Conservation (phyloP, 2,888 invertebrate species). For the Trichacis sp. region DNA sequence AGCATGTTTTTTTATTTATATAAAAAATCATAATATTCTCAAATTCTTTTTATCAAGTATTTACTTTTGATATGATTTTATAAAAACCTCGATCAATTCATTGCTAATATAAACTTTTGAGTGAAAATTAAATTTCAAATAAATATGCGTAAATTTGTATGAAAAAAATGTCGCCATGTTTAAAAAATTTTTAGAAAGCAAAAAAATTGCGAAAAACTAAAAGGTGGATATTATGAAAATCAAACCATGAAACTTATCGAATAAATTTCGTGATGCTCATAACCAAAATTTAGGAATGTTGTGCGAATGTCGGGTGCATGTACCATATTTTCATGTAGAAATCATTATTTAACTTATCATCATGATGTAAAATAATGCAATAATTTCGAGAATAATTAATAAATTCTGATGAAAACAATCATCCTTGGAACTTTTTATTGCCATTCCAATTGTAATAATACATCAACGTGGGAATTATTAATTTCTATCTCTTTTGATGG, state of each 20-base stretch:
- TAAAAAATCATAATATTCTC: background rate
- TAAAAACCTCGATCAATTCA: too few species aligned
- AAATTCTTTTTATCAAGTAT: too few species aligned
- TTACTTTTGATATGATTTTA: too few species aligned
- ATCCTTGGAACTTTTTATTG: too few species aligned
- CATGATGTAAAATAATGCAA: constrained; percentile 64
- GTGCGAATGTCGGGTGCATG: constrained; percentile 45
- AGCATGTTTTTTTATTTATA: too few species aligned
- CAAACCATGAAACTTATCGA: constrained; percentile 20
- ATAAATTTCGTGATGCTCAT: constrained; percentile 23
- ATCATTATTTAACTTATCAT: constrained; percentile 57
- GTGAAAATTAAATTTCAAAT: too few species aligned
- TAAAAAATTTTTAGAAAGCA: constrained; percentile 17
- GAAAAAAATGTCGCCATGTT: constrained; percentile 12
- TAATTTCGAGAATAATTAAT: constrained; percentile 59
- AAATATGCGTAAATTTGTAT: too few species aligned
- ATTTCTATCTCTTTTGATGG: too few species aligned
- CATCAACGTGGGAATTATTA: too few species aligned
- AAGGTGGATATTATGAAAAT: constrained; percentile 24
- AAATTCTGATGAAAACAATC: constrained; percentile 62
- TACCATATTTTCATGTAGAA: constrained; percentile 50
- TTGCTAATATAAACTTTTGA: too few species aligned
- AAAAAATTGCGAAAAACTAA: constrained; percentile 21
- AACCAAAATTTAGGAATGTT: constrained; percentile 17
- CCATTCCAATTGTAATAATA: background rate